Base-by-base conservation (phyloP, 2,888 invertebrate species). In the Drosophila flavopinicola region DNA sequence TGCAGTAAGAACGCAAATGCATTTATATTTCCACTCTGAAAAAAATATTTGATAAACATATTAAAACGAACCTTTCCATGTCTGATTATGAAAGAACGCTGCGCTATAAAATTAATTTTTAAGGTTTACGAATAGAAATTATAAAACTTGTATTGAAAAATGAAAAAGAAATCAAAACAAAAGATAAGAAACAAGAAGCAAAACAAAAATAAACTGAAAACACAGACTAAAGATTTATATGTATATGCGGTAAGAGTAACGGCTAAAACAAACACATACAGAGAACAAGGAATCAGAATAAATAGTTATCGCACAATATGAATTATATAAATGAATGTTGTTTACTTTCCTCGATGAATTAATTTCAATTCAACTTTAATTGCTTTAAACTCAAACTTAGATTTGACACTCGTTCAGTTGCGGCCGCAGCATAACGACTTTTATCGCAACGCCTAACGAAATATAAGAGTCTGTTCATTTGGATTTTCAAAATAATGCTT, bases 21-120 rank as follows among this genome's bases (percentile, higher is more conserved):
- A 88, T 88, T 87, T 85, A 85, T 85, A 87, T 87, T 87, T 78
- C 75, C 82, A 86, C 63, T 78, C 65, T 61, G 48, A 72, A 52
- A 29, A 51, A 27, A 56, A 59, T 23, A 65, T 69, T 69, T 69
- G 75, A 74, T 70, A 70, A 74, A 58, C 66, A 38, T 72, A 52
- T 72, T 69, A 10, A 52, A 52, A 53, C 25, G 17, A 59, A 72
- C 54, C 53, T 78, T 68, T 70, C 60, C 63, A 49, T 49, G 58
- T 77, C 74, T 42, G 45, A 67, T 25, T 32, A 42, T 39, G 15
- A 59, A 56, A 38, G 56, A 69, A 70, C 64, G 78, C 85, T 82
- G 85, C 82, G 82, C 82, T 87, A 73, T 80, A 80, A 75, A 71
- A 66, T 42, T 83, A 52, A 54, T 68, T 78, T 86, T 71, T 80